These are phyloP conservation scores for Dicranocentrus wangi DNA, from an alignment of 2,888 invertebrate genomes.

Conservation along the genomic window DNA sequence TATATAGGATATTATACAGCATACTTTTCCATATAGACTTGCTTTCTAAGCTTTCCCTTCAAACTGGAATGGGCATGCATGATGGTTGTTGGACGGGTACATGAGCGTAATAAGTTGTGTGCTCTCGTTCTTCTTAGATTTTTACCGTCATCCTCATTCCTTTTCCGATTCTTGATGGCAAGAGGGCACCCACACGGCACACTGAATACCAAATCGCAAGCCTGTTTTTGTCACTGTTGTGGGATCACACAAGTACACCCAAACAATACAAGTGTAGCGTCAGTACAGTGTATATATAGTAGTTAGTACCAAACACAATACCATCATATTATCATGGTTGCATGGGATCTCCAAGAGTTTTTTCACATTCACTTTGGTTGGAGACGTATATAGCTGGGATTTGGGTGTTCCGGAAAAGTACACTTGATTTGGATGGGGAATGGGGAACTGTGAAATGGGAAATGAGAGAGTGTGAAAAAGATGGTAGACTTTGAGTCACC, in stretches of 20 bases:
- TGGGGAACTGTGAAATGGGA: slow-evolving; percentile 2
- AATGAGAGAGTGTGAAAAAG: slow-evolving; percentile 3
- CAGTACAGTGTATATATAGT: no score
- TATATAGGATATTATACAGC: no score
- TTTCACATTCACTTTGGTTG: neutral
- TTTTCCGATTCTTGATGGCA: slow-evolving; percentile 56
- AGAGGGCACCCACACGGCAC: slow-evolving; percentile 33
- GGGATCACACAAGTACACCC: neutral
- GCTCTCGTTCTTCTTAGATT: slow-evolving; percentile 48
- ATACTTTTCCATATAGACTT: slow-evolving; percentile 17
- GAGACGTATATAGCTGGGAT: neutral
- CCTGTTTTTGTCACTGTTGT: neutral
- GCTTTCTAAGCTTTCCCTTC: slow-evolving; percentile 58
- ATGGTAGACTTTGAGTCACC: neutral
- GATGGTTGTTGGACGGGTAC: neutral
- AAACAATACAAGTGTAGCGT: neutral
- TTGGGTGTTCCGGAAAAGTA: slow-evolving; percentile 1
- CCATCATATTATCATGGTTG: neutral
- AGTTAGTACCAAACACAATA: no score
- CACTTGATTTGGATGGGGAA: neutral
- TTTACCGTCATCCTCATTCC: slow-evolving; percentile 60
- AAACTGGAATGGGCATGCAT: no score
- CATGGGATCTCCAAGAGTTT: neutral
- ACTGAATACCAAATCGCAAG: neutral
- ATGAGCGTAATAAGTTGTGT: slow-evolving; percentile 28